A percentile compares a stretch with the other conserved stretches of the same genome.
phyloP scores from a whole-genome alignment of 2,888 invertebrate genomes.

The Sesia bembeciformis region DNA sequence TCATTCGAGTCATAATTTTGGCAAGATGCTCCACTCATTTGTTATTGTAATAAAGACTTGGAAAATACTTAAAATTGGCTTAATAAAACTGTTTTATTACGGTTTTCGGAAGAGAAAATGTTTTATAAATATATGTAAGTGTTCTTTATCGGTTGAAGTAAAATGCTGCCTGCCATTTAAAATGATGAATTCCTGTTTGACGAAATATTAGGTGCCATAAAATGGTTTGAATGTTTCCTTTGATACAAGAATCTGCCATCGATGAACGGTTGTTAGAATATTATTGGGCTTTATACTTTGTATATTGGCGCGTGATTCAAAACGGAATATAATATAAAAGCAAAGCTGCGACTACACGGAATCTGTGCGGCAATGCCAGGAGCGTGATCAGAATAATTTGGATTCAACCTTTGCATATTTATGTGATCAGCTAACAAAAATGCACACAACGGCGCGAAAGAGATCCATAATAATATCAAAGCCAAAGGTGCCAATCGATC shows the following conservation, averaged over 20 bases:
- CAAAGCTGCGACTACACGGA: constrained; percentile 5
- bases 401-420: constrained; percentile 30
- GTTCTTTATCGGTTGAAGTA: no score
- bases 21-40: constrained; percentile 3
- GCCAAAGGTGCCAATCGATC: background rate
- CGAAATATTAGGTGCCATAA: background rate
- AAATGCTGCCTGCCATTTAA: no score
- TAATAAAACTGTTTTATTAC: background rate
- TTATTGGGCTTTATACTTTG: constrained; percentile 2
- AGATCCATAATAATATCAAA: constrained; percentile 20
- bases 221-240: background rate
- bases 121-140: no score
- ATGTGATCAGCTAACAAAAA: constrained; percentile 33
- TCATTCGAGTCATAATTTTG: background rate
- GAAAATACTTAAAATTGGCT: background rate
- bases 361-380: constrained; percentile 4
- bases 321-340: constrained; percentile 6
- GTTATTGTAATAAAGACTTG: constrained; percentile 3
- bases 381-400: constrained; percentile 8
- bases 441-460: constrained; percentile 20
- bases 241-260: background rate
- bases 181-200: background rate
- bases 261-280: background rate
- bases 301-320: constrained; percentile 3
- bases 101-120: background rate